Base-by-base conservation (phyloP, 2,888 invertebrate species). In the Hecatera dysodea region DNA sequence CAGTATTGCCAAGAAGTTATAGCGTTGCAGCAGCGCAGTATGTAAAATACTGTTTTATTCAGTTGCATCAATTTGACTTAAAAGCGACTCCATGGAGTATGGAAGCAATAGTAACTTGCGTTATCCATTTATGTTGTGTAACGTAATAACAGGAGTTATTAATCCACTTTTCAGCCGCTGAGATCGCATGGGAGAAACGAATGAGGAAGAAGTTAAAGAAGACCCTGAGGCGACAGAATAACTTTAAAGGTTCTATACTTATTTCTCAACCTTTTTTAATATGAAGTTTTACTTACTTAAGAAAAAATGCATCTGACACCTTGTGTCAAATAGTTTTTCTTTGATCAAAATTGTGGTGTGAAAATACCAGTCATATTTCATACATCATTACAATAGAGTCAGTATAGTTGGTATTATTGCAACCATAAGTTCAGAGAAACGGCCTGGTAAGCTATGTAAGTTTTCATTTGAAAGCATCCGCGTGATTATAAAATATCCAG, bases 201-300 rank as follows among this genome's bases (percentile, higher is more conserved):
- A 94, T 95, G 93, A 88, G 94, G 53, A 95, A 95, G 82, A 95
- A 95, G 78, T 77, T 94, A 68, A 95, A 94, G 79, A 91, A 89
- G 62, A 89, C 90, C 2, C 67, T 95, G 9, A 89, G 95, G 15
- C 88, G 92, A 11, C 69, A 85, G 55, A 75, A 91, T 1, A 95
- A 96, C 75, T 96, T 95, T 67, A 94, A 86, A 92, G 95, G 95
- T 95, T 72, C 36, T 29, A 60, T 53, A 53, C 7, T 24, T 27
- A 22, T 44, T 33, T 50, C 17, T 1, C 8, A 12, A 56, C 33
- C 57, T 56, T 39, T 29, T 75, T 33, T 1, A 1, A 8, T 0
- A 1, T 11, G 42, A 15, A 5, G 1, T 53, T 57, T 15, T 12
- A 22, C 5, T 53, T 4, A 22, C 4, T 7, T 17, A n/a, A n/a